Evolutionary conservation across 2,113 vertebrate genomes (phyloP).

Genomic region (Pandion haliaetus): DNA sequence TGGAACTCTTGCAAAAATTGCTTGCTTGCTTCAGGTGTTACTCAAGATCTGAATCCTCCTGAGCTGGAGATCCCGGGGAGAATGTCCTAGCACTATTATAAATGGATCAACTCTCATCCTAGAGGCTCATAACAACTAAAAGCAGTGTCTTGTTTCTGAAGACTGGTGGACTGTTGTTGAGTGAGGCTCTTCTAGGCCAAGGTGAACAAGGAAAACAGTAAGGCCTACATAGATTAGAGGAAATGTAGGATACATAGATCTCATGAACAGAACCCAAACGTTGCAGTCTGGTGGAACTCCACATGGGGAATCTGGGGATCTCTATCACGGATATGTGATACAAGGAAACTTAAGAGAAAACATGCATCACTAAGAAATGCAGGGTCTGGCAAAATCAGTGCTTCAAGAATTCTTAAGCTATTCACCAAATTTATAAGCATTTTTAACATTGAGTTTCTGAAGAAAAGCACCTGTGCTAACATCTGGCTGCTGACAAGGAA

Average conservation of each 20-base stretch:
- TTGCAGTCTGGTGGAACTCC: neutral
- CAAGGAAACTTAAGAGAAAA: neutral
- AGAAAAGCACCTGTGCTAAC: neutral
- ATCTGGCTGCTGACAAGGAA: neutral
- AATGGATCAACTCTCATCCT: neutral
- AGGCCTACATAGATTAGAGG: neutral
- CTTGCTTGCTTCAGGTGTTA: neutral
- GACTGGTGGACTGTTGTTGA: neutral
- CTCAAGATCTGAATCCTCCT: neutral
- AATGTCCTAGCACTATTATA: neutral
- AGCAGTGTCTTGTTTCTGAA: neutral
- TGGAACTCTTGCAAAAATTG: neutral
- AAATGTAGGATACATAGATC: neutral
- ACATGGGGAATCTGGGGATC: neutral
- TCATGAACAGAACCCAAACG: neutral
- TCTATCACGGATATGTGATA: neutral
- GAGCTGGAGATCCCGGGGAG: neutral
- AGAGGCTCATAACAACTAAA: neutral
- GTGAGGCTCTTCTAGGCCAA: neutral
- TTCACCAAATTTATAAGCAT: neutral
- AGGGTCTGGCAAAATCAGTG: neutral
- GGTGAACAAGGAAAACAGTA: neutral
- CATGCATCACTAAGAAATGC: neutral
- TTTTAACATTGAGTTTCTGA: neutral
- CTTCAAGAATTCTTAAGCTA: neutral